Percentiles rank a stretch among this genome's conserved stretches.
These are phyloP conservation scores for Taxidea taxus DNA, from an alignment of 2,113 vertebrate genomes.

Conservation along the genomic window DNA sequence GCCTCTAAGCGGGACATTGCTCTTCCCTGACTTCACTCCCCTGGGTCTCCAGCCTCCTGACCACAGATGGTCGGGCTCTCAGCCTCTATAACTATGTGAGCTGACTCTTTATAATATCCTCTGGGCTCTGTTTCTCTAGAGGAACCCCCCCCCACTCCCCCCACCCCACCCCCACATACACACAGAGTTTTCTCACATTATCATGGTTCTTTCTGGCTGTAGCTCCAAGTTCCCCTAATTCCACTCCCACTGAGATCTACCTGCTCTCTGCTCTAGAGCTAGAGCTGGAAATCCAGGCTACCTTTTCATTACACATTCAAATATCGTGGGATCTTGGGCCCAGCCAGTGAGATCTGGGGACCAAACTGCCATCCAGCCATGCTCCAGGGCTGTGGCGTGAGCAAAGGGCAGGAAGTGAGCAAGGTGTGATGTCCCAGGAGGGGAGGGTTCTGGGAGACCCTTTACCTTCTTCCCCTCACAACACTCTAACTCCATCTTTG, in stretches of 20 bases:
- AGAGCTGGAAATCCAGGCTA: not conserved
- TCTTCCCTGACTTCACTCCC: not conserved
- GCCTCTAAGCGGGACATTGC: not conserved
- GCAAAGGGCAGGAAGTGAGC: not conserved
- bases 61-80: too few relatives aligned
- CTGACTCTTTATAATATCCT: not conserved
- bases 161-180: not conserved
- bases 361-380: too few relatives aligned
- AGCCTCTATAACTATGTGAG: not conserved
- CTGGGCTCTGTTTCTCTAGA: not conserved
- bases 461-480: not conserved
- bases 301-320: not conserved
- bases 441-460: not conserved
- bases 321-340: too few relatives aligned
- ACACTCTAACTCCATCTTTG: not conserved
- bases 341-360: too few relatives aligned
- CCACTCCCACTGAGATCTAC: not conserved
- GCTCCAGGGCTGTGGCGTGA: not conserved
- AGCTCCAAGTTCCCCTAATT: too few relatives aligned
- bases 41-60: not conserved
- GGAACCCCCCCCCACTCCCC: too few relatives aligned
- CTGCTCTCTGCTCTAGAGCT: not conserved
- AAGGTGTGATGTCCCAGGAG: not conserved
- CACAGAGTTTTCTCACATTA: not conserved
- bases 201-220: not conserved